Evolutionary conservation across 1,140 invertebrate genomes (phyloP), one percentile per base, ranked within the genome.

Genomic region (Leptoteleia sp.): DNA sequence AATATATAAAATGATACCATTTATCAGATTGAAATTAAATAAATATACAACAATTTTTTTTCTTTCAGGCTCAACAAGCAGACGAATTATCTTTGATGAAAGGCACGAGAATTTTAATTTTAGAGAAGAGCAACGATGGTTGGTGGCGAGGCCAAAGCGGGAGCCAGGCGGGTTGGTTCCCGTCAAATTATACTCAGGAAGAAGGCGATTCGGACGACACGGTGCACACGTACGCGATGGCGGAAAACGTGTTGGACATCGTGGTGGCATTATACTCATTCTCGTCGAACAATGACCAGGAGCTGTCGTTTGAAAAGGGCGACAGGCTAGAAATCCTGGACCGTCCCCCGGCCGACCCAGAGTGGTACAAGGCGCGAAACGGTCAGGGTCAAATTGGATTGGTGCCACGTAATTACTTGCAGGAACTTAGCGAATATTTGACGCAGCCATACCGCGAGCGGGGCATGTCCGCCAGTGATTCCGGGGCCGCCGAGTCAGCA

Each of bases 51-150:
- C 6, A 42, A 15, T 22, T 6, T 29, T 27, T 42, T 29, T 27
- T 42, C 15, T 73, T 64, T 0, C 29, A 83, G 72, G 97, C 98
- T 19, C 96, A 99, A 90, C 97, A 99, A 89, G 92, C 96, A 1
- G 99, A 99, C 86, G 99, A 99, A 88, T 89, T 99, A 4, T 95
- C 97, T 1, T 91, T 99, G 37, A 94, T 95, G 31, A 96, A 96
- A 91, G 97, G 97, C 62, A 95, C 95, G 22, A 91, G 95, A 80
- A 97, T 99, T 61, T 91, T 97, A 59, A 99, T 99, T 73, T 90
- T 99, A 62, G 98, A 99, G 89, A 99, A 99, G 90, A 98, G 97
- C 79, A 98, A 97, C 76, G 99, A 99, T 92, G 99, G 98, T 22
- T 99, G 98, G 98, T 99, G 98, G 98, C 93, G 97, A 83, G 98